Evolutionary conservation across 2,113 vertebrate species (phyloP).

Genomic region (Burhinus bistriatus): DNA sequence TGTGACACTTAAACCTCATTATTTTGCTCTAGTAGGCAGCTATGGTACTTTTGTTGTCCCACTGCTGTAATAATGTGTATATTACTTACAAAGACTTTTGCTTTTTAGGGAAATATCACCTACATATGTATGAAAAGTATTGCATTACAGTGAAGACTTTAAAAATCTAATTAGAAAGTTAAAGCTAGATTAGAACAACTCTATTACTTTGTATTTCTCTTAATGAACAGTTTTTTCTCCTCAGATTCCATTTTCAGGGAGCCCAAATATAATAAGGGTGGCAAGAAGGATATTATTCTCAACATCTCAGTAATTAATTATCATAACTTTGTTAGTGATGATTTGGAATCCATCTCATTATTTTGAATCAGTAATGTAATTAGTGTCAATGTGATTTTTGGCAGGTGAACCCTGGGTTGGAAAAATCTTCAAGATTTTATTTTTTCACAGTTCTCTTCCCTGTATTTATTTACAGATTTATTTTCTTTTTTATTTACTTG

Average conservation of each 20-base stretch:
- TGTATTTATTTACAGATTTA: not conserved
- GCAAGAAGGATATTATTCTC: not conserved
- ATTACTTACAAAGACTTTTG: not conserved
- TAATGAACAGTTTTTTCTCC: constrained; percentile 13
- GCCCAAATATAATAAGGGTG: not conserved
- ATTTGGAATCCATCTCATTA: constrained; percentile 19
- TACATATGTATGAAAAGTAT: not conserved
- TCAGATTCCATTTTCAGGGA: not conserved
- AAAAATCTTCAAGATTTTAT: not conserved
- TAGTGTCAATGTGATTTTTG: not conserved
- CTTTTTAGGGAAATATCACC: not conserved
- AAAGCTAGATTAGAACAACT: not conserved
- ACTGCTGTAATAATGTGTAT: not conserved
- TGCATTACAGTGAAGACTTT: not conserved
- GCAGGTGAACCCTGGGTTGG: not conserved
- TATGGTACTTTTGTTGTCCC: not conserved
- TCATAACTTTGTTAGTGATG: constrained; percentile 22
- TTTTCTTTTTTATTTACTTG: not conserved
- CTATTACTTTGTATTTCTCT: constrained; percentile 6
- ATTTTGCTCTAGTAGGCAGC: not conserved
- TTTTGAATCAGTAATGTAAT: constrained; percentile 27
- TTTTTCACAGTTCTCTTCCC: not conserved
- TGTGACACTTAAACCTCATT: not conserved
- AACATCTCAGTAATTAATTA: constrained; percentile 7
- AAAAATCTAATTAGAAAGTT: constrained; percentile 29